Percentiles rank a stretch among this genome's conserved stretches.
Conservation (phyloP, 2,888 invertebrate species). For the Caenorhabditis afra region DNA sequence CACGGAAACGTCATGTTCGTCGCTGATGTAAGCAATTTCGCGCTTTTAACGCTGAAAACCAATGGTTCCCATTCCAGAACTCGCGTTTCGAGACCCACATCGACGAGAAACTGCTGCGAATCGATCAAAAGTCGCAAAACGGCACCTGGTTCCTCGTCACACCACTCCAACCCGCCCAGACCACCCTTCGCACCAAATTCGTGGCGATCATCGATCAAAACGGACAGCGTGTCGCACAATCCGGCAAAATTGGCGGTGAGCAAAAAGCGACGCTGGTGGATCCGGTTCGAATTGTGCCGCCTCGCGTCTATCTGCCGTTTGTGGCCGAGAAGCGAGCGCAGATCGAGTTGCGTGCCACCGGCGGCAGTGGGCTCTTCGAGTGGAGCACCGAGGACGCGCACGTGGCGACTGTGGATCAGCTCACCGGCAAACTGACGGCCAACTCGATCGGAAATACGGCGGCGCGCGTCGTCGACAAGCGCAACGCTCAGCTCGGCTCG, state of each 20-base stretch:
- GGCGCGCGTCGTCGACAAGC: constrained; percentile 67
- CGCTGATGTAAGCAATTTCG: constrained; percentile 66
- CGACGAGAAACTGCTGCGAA: constrained; percentile 60
- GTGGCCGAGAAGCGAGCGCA: constrained; percentile 53
- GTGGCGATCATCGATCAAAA: constrained; percentile 60
- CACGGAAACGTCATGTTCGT: constrained; percentile 75
- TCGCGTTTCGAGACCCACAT: constrained; percentile 69
- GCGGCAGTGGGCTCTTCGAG: constrained; percentile 72
- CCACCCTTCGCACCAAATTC: constrained; percentile 65
- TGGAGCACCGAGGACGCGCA: constrained; percentile 67
- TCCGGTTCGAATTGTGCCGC: constrained; percentile 69
- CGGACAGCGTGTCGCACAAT: constrained; percentile 58
- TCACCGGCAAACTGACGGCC: constrained; percentile 63
- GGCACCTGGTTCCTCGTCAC: constrained; percentile 72
- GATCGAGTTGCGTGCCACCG: constrained; percentile 55
- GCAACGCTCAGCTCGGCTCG: constrained; percentile 64
- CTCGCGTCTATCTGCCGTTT: constrained; percentile 70
- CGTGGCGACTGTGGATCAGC: constrained; percentile 64
- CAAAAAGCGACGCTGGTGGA: constrained; percentile 70
- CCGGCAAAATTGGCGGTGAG: constrained; percentile 67
- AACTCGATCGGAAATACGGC: constrained; percentile 67
- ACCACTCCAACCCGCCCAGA: constrained; percentile 64
- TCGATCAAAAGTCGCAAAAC: constrained; percentile 66
- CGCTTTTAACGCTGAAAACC: constrained; percentile 13
- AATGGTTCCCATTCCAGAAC: constrained; percentile 61